Evolutionary conservation across 2,888 invertebrate genomes (phyloP), one percentile per base, ranked within the genome.

Genomic region (Pterostichus niger): DNA sequence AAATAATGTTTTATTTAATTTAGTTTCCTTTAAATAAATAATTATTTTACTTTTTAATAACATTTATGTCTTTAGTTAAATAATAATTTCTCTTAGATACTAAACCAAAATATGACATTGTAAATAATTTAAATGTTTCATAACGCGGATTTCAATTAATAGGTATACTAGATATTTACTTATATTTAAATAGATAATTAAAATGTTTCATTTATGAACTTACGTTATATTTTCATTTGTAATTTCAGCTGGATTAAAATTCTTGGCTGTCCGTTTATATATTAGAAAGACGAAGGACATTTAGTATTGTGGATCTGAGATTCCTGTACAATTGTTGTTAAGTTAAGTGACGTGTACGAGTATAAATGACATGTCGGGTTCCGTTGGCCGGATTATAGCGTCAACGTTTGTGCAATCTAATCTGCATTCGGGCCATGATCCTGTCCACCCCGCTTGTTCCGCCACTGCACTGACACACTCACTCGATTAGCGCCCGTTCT

Each of bases 401-500:
- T 52, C 52, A 56, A 56, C 76, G 76, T 52, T 71, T 71, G 56
- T 76, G 76, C 76, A 76, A 76, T 76, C 76, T 76, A 76, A 76
- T 76, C 76, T 76, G 76, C 76, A 76, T 76, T 76, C 76, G 54
- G 54, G 76, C 68, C 44, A 31, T 71, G 68, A 44, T 71, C 68
- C 68, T 71, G 68, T 71, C 68, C 68, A 71, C 68, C 56, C 76
- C 17, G 24, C 56, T 56, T 76, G 56, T 44, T 76, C 52, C 76
- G 76, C 56, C 76, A 59, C 59, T 77, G 77, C 77, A 76, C 54
- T 77, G 59, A 56, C 56, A 77, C 59, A 40, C 44, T 59, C 54
- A 59, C 31, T 59, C 77, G 44, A 59, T 77, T 77, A 56, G 44
- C 77, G 59, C 40, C 40, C 44, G 15, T 64, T 40, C 64, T 24